phyloP scores from a whole-genome alignment of 2,113 vertebrate species.

The Heptranchias perlo region DNA sequence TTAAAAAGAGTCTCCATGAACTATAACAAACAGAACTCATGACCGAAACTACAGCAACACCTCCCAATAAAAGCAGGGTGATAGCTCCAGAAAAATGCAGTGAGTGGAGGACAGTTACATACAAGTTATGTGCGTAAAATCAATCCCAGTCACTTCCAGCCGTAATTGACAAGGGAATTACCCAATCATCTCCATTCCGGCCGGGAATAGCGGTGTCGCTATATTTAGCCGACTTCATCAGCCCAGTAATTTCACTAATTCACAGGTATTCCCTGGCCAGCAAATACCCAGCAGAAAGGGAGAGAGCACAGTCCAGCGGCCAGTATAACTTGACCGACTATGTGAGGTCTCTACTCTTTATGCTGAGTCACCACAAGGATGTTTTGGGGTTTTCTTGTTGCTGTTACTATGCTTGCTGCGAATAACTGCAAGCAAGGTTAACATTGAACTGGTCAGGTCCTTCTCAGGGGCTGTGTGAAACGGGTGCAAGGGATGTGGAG shows the following conservation, averaged over 20 bases:
- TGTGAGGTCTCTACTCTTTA: not conserved
- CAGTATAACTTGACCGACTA: not conserved
- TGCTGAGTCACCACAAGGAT: not conserved
- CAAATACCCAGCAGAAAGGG: not conserved
- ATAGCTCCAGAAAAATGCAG: not conserved
- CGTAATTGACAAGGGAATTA: too few species aligned
- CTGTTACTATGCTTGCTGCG: not conserved
- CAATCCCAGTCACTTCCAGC: too few species aligned
- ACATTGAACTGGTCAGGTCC: not conserved
- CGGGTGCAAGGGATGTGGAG: not conserved
- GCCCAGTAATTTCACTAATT: not conserved
- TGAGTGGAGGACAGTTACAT: not conserved
- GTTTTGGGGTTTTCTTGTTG: not conserved
- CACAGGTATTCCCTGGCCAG: not conserved
- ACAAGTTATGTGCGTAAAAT: not conserved
- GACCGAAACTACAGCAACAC: not conserved
- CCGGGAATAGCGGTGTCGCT: too few species aligned
- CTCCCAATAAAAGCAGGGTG: not conserved
- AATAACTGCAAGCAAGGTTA: not conserved
- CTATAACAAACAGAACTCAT: not conserved
- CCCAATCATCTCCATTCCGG: too few species aligned
- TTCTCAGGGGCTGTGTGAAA: not conserved
- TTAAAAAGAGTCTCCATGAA: too few species aligned
- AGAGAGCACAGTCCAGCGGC: not conserved
- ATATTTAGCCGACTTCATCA: too few species aligned